These are phyloP conservation scores for Stomorhina lunata DNA, from an alignment of 2,888 invertebrate genomes.

Conservation along the genomic window DNA sequence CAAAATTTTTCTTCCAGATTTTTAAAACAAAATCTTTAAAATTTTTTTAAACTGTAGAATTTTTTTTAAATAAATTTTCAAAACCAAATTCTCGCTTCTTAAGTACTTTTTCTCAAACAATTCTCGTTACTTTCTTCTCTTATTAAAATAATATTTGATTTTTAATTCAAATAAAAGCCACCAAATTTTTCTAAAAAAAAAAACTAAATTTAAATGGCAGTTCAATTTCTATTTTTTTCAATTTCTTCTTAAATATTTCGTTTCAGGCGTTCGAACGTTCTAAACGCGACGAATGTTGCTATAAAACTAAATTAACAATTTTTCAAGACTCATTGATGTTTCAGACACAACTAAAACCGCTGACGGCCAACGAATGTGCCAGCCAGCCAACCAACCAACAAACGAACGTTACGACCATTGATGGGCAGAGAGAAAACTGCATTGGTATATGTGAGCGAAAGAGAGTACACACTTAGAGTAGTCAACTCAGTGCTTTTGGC, in stretches of 20 bases:
- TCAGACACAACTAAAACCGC: slow-evolving; percentile 58
- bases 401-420: background rate
- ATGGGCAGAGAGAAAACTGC: no score
- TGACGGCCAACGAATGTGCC: slow-evolving; percentile 38
- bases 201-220: slow-evolving; percentile 3
- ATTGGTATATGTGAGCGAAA: no score
- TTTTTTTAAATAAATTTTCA: slow-evolving; percentile 45
- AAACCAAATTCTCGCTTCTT: background rate
- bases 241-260: no score
- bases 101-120: no score
- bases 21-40: slow-evolving; percentile 75
- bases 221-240: background rate
- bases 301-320: slow-evolving; percentile 73
- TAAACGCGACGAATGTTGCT: slow-evolving; percentile 77
- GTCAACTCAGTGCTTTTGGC: no score
- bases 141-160: no score
- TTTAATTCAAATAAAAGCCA: no score
- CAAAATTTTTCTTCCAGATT: slow-evolving; percentile 67
- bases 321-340: slow-evolving; percentile 54
- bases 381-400: slow-evolving; percentile 24
- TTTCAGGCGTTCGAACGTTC: slow-evolving; percentile 71
- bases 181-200: background rate
- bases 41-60: slow-evolving; percentile 29
- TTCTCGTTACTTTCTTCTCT: no score
- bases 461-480: no score